phyloP scores from a whole-genome alignment of 2,113 vertebrate species.

The Cheirogaleus medius region DNA sequence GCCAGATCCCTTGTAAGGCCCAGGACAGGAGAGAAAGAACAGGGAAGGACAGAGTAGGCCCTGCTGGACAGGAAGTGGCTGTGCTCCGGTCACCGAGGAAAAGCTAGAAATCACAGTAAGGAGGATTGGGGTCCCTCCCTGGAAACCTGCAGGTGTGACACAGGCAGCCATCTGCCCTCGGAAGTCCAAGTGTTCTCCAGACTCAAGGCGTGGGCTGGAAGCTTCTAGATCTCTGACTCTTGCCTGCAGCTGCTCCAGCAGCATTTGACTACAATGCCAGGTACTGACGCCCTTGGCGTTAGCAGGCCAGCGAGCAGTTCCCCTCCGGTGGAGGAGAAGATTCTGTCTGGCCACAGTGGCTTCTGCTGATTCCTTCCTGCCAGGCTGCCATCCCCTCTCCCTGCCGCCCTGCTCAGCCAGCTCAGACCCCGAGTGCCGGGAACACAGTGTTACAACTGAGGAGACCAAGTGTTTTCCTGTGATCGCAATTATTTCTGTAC shows the following conservation, averaged over 20 bases:
- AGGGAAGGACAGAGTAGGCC: background rate
- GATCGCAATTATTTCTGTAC: background rate
- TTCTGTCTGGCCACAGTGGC: accelerated
- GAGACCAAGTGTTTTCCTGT: background rate
- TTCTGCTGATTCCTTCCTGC: accelerated
- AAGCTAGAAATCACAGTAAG: background rate
- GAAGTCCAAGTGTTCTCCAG: background rate
- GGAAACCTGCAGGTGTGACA: background rate
- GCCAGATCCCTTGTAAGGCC: background rate
- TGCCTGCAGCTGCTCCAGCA: background rate
- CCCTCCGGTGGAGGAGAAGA: accelerated
- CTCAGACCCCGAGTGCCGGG: accelerated
- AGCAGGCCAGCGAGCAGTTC: background rate
- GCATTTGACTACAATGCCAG: background rate
- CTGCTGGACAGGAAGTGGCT: accelerated
- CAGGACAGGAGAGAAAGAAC: background rate
- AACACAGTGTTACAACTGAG: accelerated
- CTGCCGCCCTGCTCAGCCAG: accelerated
- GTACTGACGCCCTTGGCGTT: no score
- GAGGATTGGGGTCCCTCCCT: background rate
- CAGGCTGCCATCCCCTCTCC: no score
- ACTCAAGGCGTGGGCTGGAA: background rate
- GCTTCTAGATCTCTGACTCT: background rate
- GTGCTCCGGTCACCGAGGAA: background rate
- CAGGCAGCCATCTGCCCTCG: background rate